Conservation (phyloP, 2,797 vertebrate genomes). For the Ptychadena robeensis region DNA sequence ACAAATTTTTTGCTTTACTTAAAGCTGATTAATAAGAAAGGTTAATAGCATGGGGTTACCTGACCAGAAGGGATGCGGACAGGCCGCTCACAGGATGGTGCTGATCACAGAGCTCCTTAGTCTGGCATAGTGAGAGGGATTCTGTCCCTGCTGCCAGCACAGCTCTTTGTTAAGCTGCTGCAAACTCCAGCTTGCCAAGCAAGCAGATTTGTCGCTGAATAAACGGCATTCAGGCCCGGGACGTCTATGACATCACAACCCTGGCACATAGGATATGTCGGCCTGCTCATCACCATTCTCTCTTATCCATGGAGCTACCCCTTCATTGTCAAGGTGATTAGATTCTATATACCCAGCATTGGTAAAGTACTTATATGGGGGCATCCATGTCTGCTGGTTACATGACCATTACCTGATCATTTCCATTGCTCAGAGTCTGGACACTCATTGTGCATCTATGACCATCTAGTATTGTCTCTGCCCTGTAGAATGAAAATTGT, state of each 20-base stretch:
- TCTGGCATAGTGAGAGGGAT: background rate
- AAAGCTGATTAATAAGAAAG: too few relatives aligned
- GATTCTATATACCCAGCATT: too few relatives aligned
- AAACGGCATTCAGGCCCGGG: conserved; percentile 15
- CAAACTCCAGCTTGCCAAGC: conserved; percentile 29
- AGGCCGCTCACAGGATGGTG: background rate
- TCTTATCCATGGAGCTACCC: too few relatives aligned
- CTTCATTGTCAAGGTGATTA: too few relatives aligned
- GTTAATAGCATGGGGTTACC: background rate
- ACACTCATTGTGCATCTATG: too few relatives aligned
- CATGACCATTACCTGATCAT: too few relatives aligned
- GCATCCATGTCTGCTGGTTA: too few relatives aligned
- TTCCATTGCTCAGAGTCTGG: too few relatives aligned
- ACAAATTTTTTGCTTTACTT: too few relatives aligned
- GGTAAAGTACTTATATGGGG: too few relatives aligned
- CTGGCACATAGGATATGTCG: background rate
- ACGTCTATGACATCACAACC: conserved; percentile 36
- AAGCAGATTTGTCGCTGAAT: conserved; percentile 45
- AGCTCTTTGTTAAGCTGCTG: conserved; percentile 51
- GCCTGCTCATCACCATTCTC: background rate
- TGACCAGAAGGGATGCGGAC: background rate
- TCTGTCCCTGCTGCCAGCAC: conserved; percentile 31
- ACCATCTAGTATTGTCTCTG: too few relatives aligned
- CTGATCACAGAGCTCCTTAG: background rate
- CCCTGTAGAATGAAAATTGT: too few relatives aligned